Base-by-base conservation (phyloP, 2,888 invertebrate genomes). In the Lasius platythorax region DNA sequence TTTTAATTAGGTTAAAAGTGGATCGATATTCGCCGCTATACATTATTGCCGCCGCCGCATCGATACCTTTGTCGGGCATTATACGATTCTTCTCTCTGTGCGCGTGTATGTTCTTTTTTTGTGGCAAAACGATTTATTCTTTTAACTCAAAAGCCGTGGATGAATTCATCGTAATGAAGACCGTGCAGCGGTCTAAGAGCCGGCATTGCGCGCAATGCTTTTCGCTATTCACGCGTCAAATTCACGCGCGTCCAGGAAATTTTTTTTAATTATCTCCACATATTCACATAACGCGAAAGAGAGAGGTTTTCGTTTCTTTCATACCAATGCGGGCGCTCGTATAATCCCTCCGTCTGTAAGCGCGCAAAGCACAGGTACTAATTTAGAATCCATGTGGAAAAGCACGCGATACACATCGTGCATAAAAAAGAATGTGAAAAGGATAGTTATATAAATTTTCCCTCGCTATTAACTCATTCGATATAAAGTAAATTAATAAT, bases 121-220 rank as follows among this genome's bases (percentile, higher is more conserved):
- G 30, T 12, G n/a, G 30, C 37, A 63, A 61, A 58, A 23, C 66
- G 18, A 68, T 70, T 64, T 61, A 50, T 58, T 61, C 4, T 66
- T 61, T 61, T 11, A 46, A 0, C 58, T 72, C 72, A 83, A 72
- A 61, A 64, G 70, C 75, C 46, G 58, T n/a, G 74, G 53, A 53
- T 85, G 83, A 85, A 85, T 85, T 50, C 76, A 23, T 63, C 46
- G 72, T 83, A 85, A 85, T 66, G 85, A 85, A 72, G 82, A 76
- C 46, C 64, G 50, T 83, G 23, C 23, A 43, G 72, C 66, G 76
- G 66, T 72, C 70, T 74, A 33, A 30, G 40, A 37, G 46, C 76
- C 33, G 33, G 50, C 67, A 28, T 40, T 56, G 70, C 50, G 28
- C 28, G 79, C 37, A 73, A 78, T 43, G 70, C 56, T 78, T 78